A percentile compares a stretch with the other conserved stretches of the same genome.
These are phyloP conservation scores for Potorous gilbertii DNA, from an alignment of 2,797 vertebrate species.

Conservation along the genomic window DNA sequence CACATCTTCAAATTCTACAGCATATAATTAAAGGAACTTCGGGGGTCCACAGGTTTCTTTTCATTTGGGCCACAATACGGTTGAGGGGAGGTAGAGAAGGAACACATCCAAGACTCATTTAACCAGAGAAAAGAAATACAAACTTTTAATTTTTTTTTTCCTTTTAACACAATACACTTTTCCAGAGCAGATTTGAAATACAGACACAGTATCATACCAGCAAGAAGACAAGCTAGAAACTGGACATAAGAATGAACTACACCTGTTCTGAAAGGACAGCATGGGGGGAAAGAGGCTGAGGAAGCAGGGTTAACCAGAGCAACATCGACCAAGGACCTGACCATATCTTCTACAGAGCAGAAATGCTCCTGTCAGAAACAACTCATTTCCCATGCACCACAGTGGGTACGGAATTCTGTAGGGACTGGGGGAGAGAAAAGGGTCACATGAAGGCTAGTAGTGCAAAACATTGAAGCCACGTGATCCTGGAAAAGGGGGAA, in stretches of 20 bases:
- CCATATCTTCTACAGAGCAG: neutral
- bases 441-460: neutral
- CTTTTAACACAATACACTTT: slow-evolving; percentile 57
- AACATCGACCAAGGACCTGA: neutral
- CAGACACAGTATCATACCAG: slow-evolving; percentile 44
- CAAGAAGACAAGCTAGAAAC: neutral
- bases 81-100: neutral
- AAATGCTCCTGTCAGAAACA: neutral
- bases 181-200: slow-evolving; percentile 70
- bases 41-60: neutral
- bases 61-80: neutral
- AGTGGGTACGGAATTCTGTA: neutral
- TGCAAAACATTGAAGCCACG: neutral
- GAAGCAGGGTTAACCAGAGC: neutral
- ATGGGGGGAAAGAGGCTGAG: neutral
- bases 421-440: neutral
- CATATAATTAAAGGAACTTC: too few species aligned
- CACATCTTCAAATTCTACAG: too few species aligned
- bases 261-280: fast-evolving
- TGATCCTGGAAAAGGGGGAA: neutral
- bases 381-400: neutral
- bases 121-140: slow-evolving; percentile 68
- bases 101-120: neutral
- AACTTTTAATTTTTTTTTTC: slow-evolving; percentile 58
- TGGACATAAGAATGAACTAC: fast-evolving